Evolutionary conservation across 1,140 invertebrate species (phyloP), one percentile per base, ranked within the genome.

Genomic region (Acarapis woodi): DNA sequence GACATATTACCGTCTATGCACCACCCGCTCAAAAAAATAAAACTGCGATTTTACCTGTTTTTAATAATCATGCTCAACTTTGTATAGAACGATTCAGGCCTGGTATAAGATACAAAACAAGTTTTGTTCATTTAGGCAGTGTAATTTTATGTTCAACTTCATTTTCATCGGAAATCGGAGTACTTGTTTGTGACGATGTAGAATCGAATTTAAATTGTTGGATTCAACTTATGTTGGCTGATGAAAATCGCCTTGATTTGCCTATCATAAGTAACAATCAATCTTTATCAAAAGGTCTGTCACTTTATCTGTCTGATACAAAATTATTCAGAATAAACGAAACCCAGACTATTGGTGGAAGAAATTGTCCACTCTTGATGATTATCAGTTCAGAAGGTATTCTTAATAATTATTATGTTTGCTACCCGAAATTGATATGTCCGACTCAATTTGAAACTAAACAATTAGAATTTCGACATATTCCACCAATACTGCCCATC

Each of bases 201-300:
- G 64, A 67, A 43, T 8, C 58, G 12, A 23, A 36, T 18, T 44
- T 54, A 33, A 56, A 59, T 19, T 55, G 49, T 16, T 78, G 73
- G 73, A 57, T 63, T 20, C 70, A 73, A 46, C 74, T 70, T 69
- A 64, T 60, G 46, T 60, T 70, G 46, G 65, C 68, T 53, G 75
- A 77, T 52, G 62, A 65, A 47, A 64, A 64, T 0, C 56, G 73
- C 41, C 70, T 74, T 16, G 70, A 76, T 50, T 49, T 78, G 28
- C 74, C 74, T 2, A 48, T 75, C 9, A 65, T 62, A 32, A 58
- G 66, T 61, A 46, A 60, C 62, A 49, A 45, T 34, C 72, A 78
- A 46, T 72, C 69, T 16, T 71, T 64, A 47, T 71, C 73, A 3
- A 48, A 74, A 29, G 74, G 73, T 18, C 51, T 74, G 34, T 59